Percentiles rank a stretch among this genome's conserved stretches.
Evolutionary conservation across 2,888 invertebrate genomes (phyloP).

Genomic region (Pyralis farinalis): DNA sequence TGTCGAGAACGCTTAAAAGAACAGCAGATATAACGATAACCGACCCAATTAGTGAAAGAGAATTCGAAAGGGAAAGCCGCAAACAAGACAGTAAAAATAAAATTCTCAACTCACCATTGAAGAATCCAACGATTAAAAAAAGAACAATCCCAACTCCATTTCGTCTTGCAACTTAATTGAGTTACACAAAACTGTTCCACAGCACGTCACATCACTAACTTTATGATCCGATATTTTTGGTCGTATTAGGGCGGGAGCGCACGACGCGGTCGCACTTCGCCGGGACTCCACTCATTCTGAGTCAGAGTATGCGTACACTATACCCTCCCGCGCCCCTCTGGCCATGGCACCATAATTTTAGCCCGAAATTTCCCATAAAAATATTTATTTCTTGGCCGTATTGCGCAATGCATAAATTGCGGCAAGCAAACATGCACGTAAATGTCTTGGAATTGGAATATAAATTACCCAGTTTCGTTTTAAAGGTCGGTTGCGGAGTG

Average conservation of each 20-base stretch:
- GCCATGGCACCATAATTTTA: conserved; percentile 42
- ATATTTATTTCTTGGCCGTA: conserved; percentile 58
- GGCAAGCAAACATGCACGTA: conserved; percentile 23
- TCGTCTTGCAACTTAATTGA: background rate
- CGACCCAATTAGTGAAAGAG: no score
- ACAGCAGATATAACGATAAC: no score
- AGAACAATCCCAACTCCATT: background rate
- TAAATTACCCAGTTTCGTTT: conserved; percentile 8
- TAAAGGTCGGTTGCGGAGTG: background rate
- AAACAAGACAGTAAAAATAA: background rate
- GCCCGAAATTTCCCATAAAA: conserved; percentile 58
- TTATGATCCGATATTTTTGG: background rate
- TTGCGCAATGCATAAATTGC: conserved; percentile 65
- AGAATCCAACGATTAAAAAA: background rate
- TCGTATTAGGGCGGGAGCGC: background rate
- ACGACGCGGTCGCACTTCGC: background rate
- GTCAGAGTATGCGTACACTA: conserved; percentile 8
- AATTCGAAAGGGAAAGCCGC: background rate
- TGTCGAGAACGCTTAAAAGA: no score
- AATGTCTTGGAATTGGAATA: conserved; percentile 11
- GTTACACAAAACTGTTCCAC: background rate
- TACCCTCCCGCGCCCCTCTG: conserved; percentile 29
- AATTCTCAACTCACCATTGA: background rate
- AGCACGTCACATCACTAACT: background rate
- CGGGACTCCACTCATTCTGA: background rate